Evolutionary conservation across 2,797 vertebrate genomes (phyloP), one percentile per base, ranked within the genome.

Genomic region (Micrastur ruficollis): DNA sequence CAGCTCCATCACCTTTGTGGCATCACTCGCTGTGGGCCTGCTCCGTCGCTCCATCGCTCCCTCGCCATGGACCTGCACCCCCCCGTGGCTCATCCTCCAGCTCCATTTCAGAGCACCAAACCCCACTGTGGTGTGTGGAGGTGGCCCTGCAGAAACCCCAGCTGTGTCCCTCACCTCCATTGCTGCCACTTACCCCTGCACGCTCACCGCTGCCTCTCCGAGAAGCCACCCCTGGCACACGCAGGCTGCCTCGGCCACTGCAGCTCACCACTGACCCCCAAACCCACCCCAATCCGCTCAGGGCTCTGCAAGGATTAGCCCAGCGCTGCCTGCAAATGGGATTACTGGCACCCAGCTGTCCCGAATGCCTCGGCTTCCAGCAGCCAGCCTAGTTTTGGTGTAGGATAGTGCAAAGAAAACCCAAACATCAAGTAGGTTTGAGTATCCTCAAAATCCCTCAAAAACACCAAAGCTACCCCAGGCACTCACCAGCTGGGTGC

Each of bases 271-370:
- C 56, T 79, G 78, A 71, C 15, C 15, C 73, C 22, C n/a, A 47
- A 9, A 21, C 68, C 42, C 80, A 26, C 26, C 55, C 38, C 83
- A 90, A 91, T 94, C 89, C 42, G 61, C 88, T 93, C 86, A 88
- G 50, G 74, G 71, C 94, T 95, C 91, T 88, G 67, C 0, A 0
- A 32, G 67, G 95, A 98, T 97, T 97, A 97, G 83, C 76, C 58
- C 72, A 29, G 66, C 1, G 0, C 91, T 52, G 71, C 73, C 58
- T 5, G 22, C 80, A 90, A 93, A 97, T 91, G 87, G 91, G 96
- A 98, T 97, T 97, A 97, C 53, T 14, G 12, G 58, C 78, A 75
- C 20, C 5, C 87, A 92, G 88, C 81, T 82, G 87, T 53, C 81
- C 63, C 0, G 3, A 79, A 63, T 0, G 9, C n/a, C 42, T 16